A percentile compares a stretch with the other conserved stretches of the same genome.
phyloP scores from a whole-genome alignment of 2,888 invertebrate genomes.

The Caenorhabditis auriculariae region DNA sequence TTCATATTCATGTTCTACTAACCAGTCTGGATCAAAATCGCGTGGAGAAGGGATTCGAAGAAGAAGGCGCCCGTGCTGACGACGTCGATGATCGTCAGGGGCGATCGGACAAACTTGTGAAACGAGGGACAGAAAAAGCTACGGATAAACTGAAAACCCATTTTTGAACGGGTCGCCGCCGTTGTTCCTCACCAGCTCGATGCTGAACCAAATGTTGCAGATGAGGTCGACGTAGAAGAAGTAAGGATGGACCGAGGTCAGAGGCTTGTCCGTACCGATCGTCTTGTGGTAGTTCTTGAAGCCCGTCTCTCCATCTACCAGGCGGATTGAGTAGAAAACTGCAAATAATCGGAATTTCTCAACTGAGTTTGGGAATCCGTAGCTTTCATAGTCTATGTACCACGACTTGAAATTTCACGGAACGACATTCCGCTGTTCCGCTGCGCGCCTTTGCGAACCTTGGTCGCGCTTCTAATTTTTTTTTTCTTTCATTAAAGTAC shows the following conservation, averaged over 20 bases:
- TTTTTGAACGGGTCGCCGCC: not conserved
- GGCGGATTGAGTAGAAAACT: constrained; percentile 34
- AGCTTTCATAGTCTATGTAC: no score
- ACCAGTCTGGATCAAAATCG: constrained; percentile 49
- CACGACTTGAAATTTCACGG: no score
- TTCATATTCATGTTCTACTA: not conserved
- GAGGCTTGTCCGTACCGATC: constrained; percentile 46
- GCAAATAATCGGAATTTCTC: constrained; percentile 6
- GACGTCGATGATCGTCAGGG: constrained; percentile 97
- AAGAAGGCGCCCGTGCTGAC: constrained; percentile 98
- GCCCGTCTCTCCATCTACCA: constrained; percentile 24
- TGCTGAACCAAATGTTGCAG: constrained; percentile 93
- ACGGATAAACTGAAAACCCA: constrained; percentile 45
- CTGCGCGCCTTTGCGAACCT: no score
- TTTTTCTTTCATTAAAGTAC: no score
- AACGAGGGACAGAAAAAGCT: constrained; percentile 78
- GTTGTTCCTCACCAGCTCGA: constrained; percentile 73
- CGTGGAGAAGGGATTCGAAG: constrained; percentile 75
- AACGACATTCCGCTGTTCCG: no score
- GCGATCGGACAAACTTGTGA: constrained; percentile 80
- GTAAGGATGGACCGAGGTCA: constrained; percentile 66
- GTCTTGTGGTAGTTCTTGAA: constrained; percentile 25
- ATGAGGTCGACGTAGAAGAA: constrained; percentile 90
- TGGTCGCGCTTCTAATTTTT: no score
- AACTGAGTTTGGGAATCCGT: no score